These are phyloP conservation scores for Manacus vitellinus DNA, from an alignment of 2,113 vertebrate species.

Conservation along the genomic window DNA sequence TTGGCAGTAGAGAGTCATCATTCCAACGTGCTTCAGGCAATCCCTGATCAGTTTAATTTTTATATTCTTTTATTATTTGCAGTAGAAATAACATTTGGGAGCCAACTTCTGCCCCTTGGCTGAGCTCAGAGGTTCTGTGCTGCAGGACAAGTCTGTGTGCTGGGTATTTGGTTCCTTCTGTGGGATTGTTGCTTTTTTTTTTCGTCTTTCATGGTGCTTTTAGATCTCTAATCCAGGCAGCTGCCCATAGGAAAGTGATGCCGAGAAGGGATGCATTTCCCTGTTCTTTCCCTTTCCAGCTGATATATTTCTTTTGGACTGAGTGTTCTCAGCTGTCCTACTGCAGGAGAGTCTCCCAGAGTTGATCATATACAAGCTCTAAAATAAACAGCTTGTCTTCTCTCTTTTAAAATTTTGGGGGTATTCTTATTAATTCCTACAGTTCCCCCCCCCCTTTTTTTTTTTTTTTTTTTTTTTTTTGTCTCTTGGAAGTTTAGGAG, in stretches of 20 bases:
- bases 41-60: not conserved
- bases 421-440: not conserved
- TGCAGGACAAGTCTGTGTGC: no score
- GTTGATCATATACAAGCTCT: not conserved
- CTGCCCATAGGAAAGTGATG: not conserved
- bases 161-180: not conserved
- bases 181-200: not conserved
- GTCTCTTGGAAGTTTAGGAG: not conserved
- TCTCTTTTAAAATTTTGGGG: not conserved
- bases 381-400: not conserved
- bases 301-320: not conserved
- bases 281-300: not conserved
- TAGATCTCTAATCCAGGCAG: not conserved
- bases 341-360: not conserved
- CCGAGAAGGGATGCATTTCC: not conserved
- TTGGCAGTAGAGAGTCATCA: not conserved
- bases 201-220: not conserved
- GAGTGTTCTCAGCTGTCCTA: not conserved
- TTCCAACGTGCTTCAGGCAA: not conserved
- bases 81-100: not conserved
- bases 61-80: not conserved
- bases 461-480: not conserved
- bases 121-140: not conserved
- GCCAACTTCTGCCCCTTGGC: accelerated
- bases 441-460: accelerated